A percentile compares a stretch with the other conserved stretches of the same genome.
Evolutionary conservation across 2,113 vertebrate genomes (phyloP).

Genomic region (Felis catus): F.catus_Fca126_mat1.0 CM031413.1:110343501-110344000

Average conservation of each 20-base stretch:
- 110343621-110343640: not conserved
- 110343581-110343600: not conserved
- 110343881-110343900: not conserved
- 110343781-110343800: not conserved
- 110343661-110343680: not conserved
- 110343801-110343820: not conserved
- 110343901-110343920: not conserved
- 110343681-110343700: not conserved
- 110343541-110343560: not conserved
- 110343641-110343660: not conserved
- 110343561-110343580: not conserved
- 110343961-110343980: not conserved
- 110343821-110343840: not conserved
- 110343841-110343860: not conserved
- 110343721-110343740: not conserved
- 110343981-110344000: not conserved
- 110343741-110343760: not conserved
- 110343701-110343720: not conserved
- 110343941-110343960: rapidly evolving
- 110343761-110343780: not conserved
- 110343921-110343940: not conserved
- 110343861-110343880: not conserved
- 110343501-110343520: not conserved
- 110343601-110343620: not conserved
- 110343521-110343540: not conserved